phyloP scores from a whole-genome alignment of 2,888 invertebrate species.

The Celastrina argiolus region DNA sequence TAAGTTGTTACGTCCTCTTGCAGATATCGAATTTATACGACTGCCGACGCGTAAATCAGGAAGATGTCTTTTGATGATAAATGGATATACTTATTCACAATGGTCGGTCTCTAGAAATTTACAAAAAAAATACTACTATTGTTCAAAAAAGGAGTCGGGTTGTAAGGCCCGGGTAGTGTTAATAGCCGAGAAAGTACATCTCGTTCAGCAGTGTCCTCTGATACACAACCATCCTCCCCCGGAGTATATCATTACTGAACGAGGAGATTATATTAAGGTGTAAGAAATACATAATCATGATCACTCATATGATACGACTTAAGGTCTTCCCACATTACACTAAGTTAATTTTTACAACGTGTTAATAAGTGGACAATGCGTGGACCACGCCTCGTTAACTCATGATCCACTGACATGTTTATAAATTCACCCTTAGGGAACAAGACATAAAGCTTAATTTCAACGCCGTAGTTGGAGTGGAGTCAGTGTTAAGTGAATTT shows the following conservation, averaged over 20 bases:
- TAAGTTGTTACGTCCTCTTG: too few species aligned
- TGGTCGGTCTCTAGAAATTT: constrained; percentile 23
- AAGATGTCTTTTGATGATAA: constrained; percentile 11
- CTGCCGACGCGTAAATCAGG: constrained; percentile 16
- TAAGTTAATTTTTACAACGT: too few species aligned
- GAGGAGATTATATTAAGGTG: background rate
- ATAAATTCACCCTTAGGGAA: too few species aligned
- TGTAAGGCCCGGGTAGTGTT: constrained; percentile 32
- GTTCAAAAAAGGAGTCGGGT: constrained; percentile 36
- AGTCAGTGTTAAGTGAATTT: too few species aligned
- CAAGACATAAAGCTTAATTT: too few species aligned
- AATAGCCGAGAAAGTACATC: constrained; percentile 22
- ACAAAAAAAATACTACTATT: constrained; percentile 35
- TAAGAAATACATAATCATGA: too few species aligned
- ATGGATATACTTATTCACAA: constrained; percentile 37
- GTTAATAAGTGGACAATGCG: too few species aligned
- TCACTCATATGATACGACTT: too few species aligned
- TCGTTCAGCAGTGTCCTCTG: background rate
- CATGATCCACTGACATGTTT: too few species aligned
- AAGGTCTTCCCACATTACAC: too few species aligned
- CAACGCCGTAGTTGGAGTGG: too few species aligned
- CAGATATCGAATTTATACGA: constrained; percentile 20
- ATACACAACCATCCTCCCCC: constrained; percentile 35
- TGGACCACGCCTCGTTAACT: too few species aligned
- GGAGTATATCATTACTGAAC: constrained; percentile 28